Conservation (phyloP, 2,888 invertebrate species). For the Dasypogon diadema region DNA sequence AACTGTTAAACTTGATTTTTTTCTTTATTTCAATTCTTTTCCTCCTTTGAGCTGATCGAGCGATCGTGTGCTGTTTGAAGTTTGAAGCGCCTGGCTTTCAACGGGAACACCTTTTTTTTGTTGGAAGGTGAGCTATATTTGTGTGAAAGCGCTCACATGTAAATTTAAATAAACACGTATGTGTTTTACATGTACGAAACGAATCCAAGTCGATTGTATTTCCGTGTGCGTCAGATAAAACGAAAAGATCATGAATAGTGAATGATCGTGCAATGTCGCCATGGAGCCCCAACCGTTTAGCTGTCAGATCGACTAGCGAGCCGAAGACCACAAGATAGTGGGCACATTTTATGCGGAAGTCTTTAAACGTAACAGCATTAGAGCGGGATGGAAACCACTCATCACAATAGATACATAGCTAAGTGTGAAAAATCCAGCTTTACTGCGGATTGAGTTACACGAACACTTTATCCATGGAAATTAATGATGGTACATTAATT, state of each 20-base stretch:
- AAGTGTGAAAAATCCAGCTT: not conserved
- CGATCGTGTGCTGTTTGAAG: not conserved
- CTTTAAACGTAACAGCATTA: not conserved
- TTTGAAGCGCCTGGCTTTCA: not conserved
- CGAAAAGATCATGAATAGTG: too few relatives aligned
- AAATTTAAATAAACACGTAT: not conserved
- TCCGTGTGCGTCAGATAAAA: conserved; percentile 7
- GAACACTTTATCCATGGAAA: not conserved
- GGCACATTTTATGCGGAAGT: not conserved
- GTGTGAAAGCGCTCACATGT: not conserved
- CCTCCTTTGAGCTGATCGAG: conserved; percentile 8
- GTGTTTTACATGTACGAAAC: not conserved
- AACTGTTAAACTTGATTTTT: conserved; percentile 42
- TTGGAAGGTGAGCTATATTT: not conserved
- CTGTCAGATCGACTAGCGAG: not conserved
- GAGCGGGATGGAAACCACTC: not conserved
- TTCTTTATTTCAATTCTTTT: conserved; percentile 33
- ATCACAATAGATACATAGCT: not conserved
- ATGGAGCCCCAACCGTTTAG: not conserved
- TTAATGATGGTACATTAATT: not conserved
- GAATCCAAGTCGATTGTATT: not conserved
- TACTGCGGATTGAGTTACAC: not conserved
- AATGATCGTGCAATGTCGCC: not conserved
- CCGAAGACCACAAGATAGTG: not conserved
- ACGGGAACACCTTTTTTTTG: not conserved